These are phyloP conservation scores for Amazona vittata DNA, from an alignment of 2,113 vertebrate species.

Conservation along the genomic window DNA sequence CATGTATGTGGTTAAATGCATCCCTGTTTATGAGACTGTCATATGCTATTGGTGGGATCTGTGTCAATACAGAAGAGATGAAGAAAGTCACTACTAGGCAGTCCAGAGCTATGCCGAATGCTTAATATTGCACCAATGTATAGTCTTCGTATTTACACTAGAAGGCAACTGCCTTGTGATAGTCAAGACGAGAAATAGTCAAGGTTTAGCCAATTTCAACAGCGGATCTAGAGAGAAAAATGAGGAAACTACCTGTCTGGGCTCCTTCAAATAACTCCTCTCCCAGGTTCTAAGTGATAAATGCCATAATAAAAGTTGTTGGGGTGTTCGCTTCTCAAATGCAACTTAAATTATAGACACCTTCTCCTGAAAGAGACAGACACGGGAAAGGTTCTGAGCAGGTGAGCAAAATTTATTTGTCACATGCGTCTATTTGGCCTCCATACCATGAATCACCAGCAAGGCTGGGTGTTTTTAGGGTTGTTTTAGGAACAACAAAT, in stretches of 20 bases:
- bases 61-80: background rate
- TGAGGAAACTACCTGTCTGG: background rate
- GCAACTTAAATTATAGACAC: conserved; percentile 7
- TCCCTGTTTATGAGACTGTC: background rate
- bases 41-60: background rate
- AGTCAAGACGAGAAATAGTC: conserved; percentile 33
- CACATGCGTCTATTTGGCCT: background rate
- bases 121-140: background rate
- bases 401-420: conserved; percentile 17
- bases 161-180: background rate
- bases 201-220: conserved; percentile 36
- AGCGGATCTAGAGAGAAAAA: background rate
- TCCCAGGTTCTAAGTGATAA: conserved; percentile 25
- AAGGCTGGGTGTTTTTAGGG: background rate
- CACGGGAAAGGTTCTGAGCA: background rate
- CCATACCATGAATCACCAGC: background rate
- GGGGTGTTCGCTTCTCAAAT: conserved; percentile 26
- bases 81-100: background rate
- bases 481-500: conserved; percentile 2
- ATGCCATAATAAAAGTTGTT: conserved; percentile 23
- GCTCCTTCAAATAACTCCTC: background rate
- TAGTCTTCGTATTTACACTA: background rate
- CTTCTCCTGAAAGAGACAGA: conserved; percentile 16
- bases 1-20: background rate
- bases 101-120: background rate